Percentiles rank a stretch among this genome's conserved stretches.
Evolutionary conservation across 2,113 vertebrate genomes (phyloP).

Genomic region (Otis tarda): DNA sequence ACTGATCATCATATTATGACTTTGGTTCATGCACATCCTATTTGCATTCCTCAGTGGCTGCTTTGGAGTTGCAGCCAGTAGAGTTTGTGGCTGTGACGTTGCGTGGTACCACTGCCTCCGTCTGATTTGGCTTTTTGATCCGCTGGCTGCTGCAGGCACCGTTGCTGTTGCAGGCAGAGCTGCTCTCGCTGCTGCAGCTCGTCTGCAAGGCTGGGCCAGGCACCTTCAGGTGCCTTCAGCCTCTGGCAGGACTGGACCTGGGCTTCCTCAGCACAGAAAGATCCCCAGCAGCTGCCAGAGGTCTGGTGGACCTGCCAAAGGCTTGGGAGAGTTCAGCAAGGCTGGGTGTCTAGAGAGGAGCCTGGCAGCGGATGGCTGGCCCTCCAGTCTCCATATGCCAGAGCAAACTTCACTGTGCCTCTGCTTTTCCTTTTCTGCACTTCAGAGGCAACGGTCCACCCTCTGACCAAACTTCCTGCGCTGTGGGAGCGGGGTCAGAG

Average conservation of each 20-base stretch:
- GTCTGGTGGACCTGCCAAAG: background rate
- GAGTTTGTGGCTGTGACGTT: background rate
- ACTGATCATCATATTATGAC: background rate
- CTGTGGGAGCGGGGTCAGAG: accelerated
- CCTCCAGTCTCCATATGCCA: background rate
- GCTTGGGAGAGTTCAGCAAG: background rate
- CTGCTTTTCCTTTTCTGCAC: background rate
- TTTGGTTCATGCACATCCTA: background rate
- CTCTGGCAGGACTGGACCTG: background rate
- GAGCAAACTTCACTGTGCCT: background rate
- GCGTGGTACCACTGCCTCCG: background rate
- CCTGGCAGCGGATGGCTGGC: background rate
- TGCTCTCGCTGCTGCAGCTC: background rate
- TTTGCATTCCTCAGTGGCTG: background rate
- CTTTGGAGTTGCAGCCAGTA: background rate
- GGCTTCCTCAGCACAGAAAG: background rate
- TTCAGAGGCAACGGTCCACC: background rate
- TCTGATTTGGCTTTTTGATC: background rate
- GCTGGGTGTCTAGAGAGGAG: background rate
- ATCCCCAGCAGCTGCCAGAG: background rate
- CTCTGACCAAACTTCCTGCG: background rate
- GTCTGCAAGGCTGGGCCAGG: background rate
- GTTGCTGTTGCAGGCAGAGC: background rate
- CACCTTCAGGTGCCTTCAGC: background rate
- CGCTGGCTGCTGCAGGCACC: background rate